phyloP scores from a whole-genome alignment of 1,140 invertebrate genomes.

The Diorhabda carinulata region DNA sequence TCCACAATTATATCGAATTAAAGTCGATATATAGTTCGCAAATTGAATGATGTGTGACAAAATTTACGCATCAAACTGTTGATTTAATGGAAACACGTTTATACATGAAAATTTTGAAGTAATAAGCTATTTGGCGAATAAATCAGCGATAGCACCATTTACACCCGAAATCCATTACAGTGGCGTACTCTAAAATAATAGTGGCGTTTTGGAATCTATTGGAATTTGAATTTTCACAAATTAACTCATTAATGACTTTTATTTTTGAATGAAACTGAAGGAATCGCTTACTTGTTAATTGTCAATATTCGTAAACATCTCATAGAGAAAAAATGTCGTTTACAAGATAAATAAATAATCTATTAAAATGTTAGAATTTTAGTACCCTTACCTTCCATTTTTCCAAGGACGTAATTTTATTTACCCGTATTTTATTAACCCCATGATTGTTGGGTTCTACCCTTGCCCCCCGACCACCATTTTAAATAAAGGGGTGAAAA shows the following conservation, averaged over 20 bases:
- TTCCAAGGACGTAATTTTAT: too few species aligned
- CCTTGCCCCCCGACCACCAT: too few species aligned
- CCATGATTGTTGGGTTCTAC: too few species aligned
- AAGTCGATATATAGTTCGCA: neutral
- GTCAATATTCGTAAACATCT: neutral
- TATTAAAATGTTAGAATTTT: too few species aligned
- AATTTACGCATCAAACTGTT: neutral
- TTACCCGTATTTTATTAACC: too few species aligned
- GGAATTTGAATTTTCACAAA: neutral
- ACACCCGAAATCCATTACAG: neutral
- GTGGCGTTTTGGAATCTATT: neutral
- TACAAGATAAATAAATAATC: neutral
- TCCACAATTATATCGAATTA: neutral
- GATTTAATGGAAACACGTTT: conserved; percentile 1
- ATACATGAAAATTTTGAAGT: neutral
- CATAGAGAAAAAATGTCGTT: neutral
- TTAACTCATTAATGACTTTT: neutral
- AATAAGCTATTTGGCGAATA: neutral
- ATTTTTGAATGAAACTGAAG: neutral
- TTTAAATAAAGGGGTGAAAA: too few species aligned
- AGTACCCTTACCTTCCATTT: too few species aligned
- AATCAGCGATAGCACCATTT: neutral
- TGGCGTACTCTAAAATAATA: neutral
- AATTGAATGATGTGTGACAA: conserved; percentile 2
- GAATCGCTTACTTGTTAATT: neutral